Evolutionary conservation across 2,113 vertebrate species (phyloP).

Genomic region (Otus sunia): DNA sequence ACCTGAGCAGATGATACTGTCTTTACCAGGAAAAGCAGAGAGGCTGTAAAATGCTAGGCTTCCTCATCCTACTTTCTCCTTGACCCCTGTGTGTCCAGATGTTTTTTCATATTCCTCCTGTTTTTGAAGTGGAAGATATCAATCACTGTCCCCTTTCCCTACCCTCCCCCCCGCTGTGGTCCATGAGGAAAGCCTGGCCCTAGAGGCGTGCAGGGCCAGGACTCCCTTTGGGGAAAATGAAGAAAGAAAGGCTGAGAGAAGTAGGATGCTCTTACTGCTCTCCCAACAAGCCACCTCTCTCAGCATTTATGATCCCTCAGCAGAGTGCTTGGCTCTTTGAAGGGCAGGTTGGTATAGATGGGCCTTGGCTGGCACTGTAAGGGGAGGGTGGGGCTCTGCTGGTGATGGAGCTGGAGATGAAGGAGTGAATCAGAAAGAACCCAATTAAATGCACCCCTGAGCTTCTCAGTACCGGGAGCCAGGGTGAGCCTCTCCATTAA

Average conservation of each 20-base stretch:
- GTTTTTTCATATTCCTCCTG: not conserved
- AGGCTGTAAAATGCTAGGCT: not conserved
- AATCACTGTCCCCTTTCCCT: not conserved
- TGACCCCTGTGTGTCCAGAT: not conserved
- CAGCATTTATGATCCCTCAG: fast-evolving
- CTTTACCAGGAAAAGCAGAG: not conserved
- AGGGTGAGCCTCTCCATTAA: not conserved
- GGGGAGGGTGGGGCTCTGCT: not conserved
- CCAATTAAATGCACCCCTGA: not conserved
- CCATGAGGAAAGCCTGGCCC: not conserved
- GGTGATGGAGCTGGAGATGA: not conserved
- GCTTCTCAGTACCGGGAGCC: not conserved
- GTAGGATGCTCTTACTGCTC: not conserved
- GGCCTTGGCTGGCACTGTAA: not conserved
- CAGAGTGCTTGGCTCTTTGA: not conserved
- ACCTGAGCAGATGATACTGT: not conserved
- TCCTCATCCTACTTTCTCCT: not conserved
- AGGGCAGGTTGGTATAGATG: fast-evolving
- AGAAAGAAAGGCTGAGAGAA: not conserved
- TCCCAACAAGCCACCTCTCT: not conserved
- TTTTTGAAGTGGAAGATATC: not conserved
- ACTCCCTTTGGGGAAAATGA: not conserved
- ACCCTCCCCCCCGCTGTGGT: fast-evolving
- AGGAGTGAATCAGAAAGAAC: not conserved
- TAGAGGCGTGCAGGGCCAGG: not conserved